A percentile compares a stretch with the other conserved stretches of the same genome.
phyloP scores from a whole-genome alignment of 2,797 vertebrate genomes.

The Poliocrania exsul region DNA sequence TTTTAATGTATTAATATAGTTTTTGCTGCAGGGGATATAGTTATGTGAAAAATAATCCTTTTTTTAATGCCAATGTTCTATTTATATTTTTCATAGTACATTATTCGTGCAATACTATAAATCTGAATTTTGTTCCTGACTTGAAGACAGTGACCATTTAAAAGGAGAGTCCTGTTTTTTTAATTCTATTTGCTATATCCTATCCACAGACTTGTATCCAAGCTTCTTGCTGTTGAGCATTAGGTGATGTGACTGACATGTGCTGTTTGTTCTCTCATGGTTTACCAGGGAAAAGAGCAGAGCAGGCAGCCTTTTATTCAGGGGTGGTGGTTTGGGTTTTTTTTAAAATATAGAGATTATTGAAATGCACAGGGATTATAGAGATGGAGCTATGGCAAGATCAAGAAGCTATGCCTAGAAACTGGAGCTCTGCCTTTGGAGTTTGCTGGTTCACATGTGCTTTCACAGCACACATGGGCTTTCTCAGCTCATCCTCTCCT shows the following conservation, averaged over 20 bases:
- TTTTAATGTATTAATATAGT: not conserved
- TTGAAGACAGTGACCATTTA: not conserved
- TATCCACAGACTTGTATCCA: not conserved
- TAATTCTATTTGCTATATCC: fast-evolving
- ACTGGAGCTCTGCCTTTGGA: not conserved
- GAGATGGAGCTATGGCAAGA: not conserved
- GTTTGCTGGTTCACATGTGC: not conserved
- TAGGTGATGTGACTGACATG: not conserved
- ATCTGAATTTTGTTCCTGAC: not conserved
- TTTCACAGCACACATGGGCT: not conserved
- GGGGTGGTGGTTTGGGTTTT: not conserved
- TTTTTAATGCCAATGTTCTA: not conserved
- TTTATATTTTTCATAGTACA: not conserved
- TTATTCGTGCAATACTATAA: not conserved
- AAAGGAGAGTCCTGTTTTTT: not conserved
- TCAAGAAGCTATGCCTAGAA: not conserved
- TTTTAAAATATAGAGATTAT: not conserved
- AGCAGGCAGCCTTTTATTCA: not conserved
- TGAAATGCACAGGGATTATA: not conserved
- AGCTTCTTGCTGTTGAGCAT: not conserved
- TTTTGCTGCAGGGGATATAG: not conserved
- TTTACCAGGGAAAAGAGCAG: not conserved
- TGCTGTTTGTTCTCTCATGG: not conserved
- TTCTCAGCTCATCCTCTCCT: not conserved
- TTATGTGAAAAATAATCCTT: not conserved